Conservation (phyloP, 2,888 invertebrate genomes). For the Macrosiphum euphorbiae region DNA sequence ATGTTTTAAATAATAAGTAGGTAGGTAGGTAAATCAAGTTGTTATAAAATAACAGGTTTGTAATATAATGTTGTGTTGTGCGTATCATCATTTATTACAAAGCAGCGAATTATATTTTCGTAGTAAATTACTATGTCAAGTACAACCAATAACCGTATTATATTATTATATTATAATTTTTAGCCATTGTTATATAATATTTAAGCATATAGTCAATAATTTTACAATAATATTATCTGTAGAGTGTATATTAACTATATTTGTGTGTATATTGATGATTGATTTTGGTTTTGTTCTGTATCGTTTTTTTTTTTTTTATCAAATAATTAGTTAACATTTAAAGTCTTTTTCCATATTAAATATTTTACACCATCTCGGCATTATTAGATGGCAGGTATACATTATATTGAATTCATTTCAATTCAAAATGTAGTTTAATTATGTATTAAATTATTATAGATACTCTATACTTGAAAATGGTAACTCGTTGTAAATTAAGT, state of each 20-base stretch:
- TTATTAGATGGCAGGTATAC: background rate
- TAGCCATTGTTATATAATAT: background rate
- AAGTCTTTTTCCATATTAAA: background rate
- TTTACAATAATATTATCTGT: background rate
- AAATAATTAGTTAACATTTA: background rate
- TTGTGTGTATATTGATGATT: background rate
- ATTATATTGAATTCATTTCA: background rate
- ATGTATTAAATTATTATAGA: background rate
- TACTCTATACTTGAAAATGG: background rate
- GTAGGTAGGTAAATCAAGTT: background rate
- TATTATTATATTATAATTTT: background rate
- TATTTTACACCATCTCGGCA: background rate
- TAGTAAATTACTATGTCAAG: background rate
- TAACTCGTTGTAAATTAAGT: background rate
- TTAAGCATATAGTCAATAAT: background rate
- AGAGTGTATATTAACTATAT: background rate
- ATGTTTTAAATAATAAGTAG: background rate
- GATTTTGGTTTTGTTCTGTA: background rate
- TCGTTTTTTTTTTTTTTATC: background rate
- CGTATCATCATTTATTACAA: background rate
- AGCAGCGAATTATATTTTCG: constrained; percentile 17
- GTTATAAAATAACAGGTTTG: background rate
- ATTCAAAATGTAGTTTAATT: background rate
- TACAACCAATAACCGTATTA: background rate
- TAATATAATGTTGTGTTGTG: background rate